A percentile compares a stretch with the other conserved stretches of the same genome.
These are phyloP conservation scores for Augochlora pura DNA, from an alignment of 1,140 invertebrate genomes.

Conservation along the genomic window DNA sequence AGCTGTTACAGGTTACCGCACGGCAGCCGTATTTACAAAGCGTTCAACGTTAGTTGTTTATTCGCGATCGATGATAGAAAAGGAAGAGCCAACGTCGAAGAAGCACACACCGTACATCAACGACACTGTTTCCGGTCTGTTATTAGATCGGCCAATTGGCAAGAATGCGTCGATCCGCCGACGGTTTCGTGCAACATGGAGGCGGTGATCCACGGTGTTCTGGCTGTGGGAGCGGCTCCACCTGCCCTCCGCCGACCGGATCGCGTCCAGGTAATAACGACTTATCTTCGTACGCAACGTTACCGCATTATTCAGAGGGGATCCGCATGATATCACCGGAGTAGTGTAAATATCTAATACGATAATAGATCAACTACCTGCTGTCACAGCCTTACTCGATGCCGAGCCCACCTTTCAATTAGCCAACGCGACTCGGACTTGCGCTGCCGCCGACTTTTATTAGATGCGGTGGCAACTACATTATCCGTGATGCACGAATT, in stretches of 20 bases:
- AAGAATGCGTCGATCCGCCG: conserved; percentile 32
- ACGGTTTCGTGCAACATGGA: conserved; percentile 57
- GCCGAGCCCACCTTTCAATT: too few relatives aligned
- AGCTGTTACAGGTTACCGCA: neutral
- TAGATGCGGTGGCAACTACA: too few relatives aligned
- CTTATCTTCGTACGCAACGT: conserved; percentile 42
- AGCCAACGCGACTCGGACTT: too few relatives aligned
- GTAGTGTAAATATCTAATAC: conserved; percentile 30
- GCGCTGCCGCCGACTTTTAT: too few relatives aligned
- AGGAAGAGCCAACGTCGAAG: neutral
- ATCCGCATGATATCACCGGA: neutral
- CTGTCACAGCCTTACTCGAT: neutral
- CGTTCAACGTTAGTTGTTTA: neutral
- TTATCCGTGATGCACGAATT: too few relatives aligned
- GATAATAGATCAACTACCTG: neutral
- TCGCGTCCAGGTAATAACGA: conserved; percentile 50
- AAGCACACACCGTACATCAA: conserved; percentile 39
- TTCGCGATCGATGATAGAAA: conserved; percentile 17
- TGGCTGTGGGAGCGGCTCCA: conserved; percentile 64
- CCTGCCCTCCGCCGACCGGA: conserved; percentile 61
- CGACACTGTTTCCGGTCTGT: conserved; percentile 53
- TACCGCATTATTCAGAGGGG: conserved; percentile 25
- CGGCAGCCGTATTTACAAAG: neutral
- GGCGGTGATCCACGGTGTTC: conserved; percentile 56
- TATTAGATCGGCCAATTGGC: conserved; percentile 49